Evolutionary conservation across 2,113 vertebrate genomes (phyloP), one percentile per base, ranked within the genome.

Genomic region (Gymnorhina tibicen): DNA sequence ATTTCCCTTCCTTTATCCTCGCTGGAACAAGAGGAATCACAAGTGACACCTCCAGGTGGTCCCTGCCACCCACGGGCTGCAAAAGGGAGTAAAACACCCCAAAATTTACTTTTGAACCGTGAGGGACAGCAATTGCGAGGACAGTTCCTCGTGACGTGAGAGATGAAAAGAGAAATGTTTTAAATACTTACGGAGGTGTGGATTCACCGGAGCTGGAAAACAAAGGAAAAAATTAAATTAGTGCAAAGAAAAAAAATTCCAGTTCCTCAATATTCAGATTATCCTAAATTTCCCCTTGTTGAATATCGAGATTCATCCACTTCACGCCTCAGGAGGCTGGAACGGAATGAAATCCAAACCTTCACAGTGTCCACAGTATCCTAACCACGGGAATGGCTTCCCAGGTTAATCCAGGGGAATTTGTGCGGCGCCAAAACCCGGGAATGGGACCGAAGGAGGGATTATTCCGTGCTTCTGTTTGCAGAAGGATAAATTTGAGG

Each of bases 101-200:
- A n/a, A n/a, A 5, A 37, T 72, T 56, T 13, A 5, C 8, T 44
- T 64, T 14, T n/a, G 9, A 67, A 26, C 18, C 11, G 4, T 6
- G 19, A 67, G 28, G 35, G n/a, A 41, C n/a, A 49, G 41, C 0
- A 0, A 10, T 1, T 16, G 8, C 33, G 39, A 35, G 30, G 16
- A 28, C 16, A 55, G 13, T 3, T 52, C 59, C 37, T 68, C 24
- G 6, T 3, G n/a, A 26, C 11, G 19, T 1, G 28, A 11, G 44
- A 60, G 55, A 37, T 35, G 52, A 81, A 52, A 58, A 11, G 33
- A 30, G 5, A n/a, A 41, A 49, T 20, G 6, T 2, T 56, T 47
- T 1, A n/a, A 89, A 96, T 98, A 98, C 98, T 98, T 96, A 98
- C 98, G 97, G 70, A 98, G 96, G 63, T 98, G 98, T 62, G 98